Base-by-base conservation (phyloP, 2,888 invertebrate genomes). In the Phrixothrix hirtus region DNA sequence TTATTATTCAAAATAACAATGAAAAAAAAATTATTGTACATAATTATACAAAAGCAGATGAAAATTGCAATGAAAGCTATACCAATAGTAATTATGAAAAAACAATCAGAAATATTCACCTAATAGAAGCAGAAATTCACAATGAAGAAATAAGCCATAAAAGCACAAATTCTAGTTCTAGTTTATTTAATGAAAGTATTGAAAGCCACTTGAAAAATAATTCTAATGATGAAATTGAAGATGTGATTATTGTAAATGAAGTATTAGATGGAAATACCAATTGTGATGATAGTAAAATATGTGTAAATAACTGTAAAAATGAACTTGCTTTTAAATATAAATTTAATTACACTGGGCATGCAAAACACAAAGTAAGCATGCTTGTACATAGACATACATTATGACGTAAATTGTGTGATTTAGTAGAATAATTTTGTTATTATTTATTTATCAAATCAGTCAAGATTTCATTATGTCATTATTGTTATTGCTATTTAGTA, bases 321-420 rank as follows among this genome's bases (percentile, higher is more conserved):
- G 45, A 46, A 29, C 37, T 46, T 45, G 31, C 37, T 47, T 43
- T 44, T 57, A 64, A 68, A 31, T 67, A 65, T 49, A 71, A 69
- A 29, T 68, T 57, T 51, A 59, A 52, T 48, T 61, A 51, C 43
- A 65, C 61, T 67, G 63, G 68, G 64, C 55, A 67, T 67, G 58
- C 62, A 36, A 73, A 69, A 54, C 61, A 59, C 30, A 72, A 71
- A 61, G 71, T 71, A 45, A 74, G 68, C 63, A 69, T 72, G 68
- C 66, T 74, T 55, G 70, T 75, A 45, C 75, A 76, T 62, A 72
- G 76, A 62, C 76, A 75, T 65, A 75, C 75, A 53, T 76, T 76
- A 76, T 76, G 76, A 76, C 75, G 61, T 57, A 56, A 52, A 52
- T 12, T 51, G 36, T 42, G 42, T 42, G n/a, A n/a, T n/a, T n/a